Percentiles rank a stretch among this genome's conserved stretches.
Evolutionary conservation across 1,140 invertebrate species (phyloP).

Genomic region (Zaprionus inermis): DNA sequence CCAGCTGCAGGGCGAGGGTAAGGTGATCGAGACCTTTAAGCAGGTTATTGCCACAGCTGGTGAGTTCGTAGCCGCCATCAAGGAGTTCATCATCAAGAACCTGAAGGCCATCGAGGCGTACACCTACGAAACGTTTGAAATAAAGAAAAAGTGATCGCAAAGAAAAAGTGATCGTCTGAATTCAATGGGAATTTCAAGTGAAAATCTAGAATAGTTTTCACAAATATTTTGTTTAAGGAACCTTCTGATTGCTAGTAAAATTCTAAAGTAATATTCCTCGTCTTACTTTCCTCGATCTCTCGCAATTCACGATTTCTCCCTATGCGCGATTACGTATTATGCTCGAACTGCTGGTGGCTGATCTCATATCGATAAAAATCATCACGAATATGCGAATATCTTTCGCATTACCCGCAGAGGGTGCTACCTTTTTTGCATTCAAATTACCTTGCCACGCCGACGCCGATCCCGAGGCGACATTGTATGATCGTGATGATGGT

Average conservation of each 20-base stretch:
- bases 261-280: no score
- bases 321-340: constrained; percentile 5
- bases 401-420: constrained; percentile 4
- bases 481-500: constrained; percentile 25
- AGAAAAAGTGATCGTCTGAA: not conserved
- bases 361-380: constrained; percentile 13
- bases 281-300: no score
- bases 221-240: no score
- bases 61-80: constrained; percentile 61
- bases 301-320: not conserved
- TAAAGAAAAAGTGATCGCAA: not conserved
- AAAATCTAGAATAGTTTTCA: no score
- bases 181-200: not conserved
- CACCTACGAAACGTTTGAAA: constrained; percentile 53
- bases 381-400: constrained; percentile 12
- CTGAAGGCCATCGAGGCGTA: constrained; percentile 50
- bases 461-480: not conserved
- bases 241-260: no score
- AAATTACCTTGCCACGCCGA: constrained; percentile 15
- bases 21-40: constrained; percentile 62
- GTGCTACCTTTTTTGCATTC: constrained; percentile 26
- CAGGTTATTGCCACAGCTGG: constrained; percentile 43
- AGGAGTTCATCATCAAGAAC: constrained; percentile 64
- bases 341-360: constrained; percentile 10
- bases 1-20: constrained; percentile 54